Conservation (phyloP, 2,888 invertebrate species). For the Aplocera efformata region DNA sequence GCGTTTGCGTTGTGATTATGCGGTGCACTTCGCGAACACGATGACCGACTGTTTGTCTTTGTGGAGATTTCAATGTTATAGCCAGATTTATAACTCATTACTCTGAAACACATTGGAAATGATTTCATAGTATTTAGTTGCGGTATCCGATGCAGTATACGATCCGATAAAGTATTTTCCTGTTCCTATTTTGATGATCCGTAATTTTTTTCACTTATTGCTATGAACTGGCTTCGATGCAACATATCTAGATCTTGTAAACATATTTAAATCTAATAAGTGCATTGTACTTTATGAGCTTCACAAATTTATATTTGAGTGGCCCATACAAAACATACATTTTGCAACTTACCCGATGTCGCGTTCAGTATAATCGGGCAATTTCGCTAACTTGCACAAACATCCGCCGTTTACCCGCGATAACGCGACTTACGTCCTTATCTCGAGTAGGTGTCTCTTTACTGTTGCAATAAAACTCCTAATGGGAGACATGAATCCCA, state of each 20-base stretch:
- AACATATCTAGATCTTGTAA: too few species aligned
- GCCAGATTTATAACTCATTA: slow-evolving; percentile 19
- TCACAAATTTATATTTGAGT: slow-evolving; percentile 1
- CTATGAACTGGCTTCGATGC: too few species aligned
- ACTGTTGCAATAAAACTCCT: slow-evolving; percentile 4
- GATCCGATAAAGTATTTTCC: slow-evolving; percentile 14
- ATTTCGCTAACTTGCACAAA: slow-evolving; percentile 51
- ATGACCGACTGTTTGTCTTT: slow-evolving; percentile 18
- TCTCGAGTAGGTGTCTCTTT: slow-evolving; percentile 12
- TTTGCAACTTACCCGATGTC: slow-evolving; percentile 18
- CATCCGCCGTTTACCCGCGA: slow-evolving; percentile 62
- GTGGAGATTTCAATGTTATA: slow-evolving; percentile 12
- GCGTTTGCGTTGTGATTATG: slow-evolving; percentile 18
- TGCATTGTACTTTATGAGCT: too few species aligned
- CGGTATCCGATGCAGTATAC: neutral
- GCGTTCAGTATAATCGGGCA: slow-evolving; percentile 34
- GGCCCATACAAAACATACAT: too few species aligned
- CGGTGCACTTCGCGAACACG: slow-evolving; percentile 27
- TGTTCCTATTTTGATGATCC: slow-evolving; percentile 5
- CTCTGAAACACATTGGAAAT: slow-evolving; percentile 2
- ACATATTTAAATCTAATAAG: too few species aligned
- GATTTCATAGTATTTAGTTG: neutral
- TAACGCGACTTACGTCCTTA: slow-evolving; percentile 53
- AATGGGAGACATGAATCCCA: neutral
- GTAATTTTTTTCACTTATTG: too few species aligned